Conservation (phyloP, 2,113 vertebrate species). For the Propithecus coquereli region DNA sequence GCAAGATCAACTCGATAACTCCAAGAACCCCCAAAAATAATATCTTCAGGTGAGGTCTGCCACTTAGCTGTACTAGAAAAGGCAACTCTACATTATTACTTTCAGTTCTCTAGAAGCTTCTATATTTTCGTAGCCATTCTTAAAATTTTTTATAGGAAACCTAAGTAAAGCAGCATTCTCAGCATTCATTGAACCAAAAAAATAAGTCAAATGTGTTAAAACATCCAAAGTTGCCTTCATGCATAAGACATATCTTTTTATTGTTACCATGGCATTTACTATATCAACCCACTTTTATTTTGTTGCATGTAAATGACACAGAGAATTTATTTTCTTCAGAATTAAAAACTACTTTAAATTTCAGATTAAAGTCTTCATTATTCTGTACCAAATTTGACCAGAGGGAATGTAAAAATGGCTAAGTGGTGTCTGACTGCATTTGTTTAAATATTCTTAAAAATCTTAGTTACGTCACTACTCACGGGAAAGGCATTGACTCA, state of each 20-base stretch:
- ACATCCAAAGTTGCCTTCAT: constrained; percentile 53
- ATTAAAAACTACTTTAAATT: constrained; percentile 39
- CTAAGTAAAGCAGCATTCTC: constrained; percentile 79
- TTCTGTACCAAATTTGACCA: constrained; percentile 48
- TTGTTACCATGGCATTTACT: constrained; percentile 12
- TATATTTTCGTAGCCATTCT: constrained; percentile 77
- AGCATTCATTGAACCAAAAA: constrained; percentile 74
- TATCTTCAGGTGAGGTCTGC: constrained; percentile 37
- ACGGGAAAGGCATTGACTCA: neutral
- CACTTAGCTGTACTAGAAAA: constrained; percentile 48
- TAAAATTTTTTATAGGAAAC: constrained; percentile 67
- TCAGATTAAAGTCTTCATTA: constrained; percentile 31
- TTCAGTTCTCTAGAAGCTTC: constrained; percentile 51
- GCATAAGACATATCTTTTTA: constrained; percentile 47
- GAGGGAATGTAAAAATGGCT: constrained; percentile 39
- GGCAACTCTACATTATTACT: constrained; percentile 39
- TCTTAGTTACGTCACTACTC: constrained; percentile 13
- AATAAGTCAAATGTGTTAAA: constrained; percentile 51
- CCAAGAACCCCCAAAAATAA: constrained; percentile 41
- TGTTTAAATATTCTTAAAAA: neutral
- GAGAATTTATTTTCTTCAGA: constrained; percentile 28
- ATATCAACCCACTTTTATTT: constrained; percentile 17
- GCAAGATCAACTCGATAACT: constrained; percentile 44
- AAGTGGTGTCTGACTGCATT: neutral
- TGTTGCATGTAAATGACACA: constrained; percentile 45